A percentile compares a stretch with the other conserved stretches of the same genome.
These are phyloP conservation scores for Hirundichthys speculiger DNA, from an alignment of 2,113 vertebrate genomes.

Conservation along the genomic window DNA sequence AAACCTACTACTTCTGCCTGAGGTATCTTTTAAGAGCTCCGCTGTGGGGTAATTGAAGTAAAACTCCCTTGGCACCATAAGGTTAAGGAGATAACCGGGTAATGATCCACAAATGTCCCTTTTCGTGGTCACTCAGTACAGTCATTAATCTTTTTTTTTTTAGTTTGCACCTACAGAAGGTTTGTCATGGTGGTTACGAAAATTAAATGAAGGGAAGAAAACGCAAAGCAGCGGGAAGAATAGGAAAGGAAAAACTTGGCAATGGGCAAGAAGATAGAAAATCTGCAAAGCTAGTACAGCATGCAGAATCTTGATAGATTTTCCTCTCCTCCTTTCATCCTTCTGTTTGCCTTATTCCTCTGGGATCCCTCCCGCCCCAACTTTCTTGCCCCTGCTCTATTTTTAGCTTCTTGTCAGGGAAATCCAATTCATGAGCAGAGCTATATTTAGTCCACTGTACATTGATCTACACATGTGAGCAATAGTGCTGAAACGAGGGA, in stretches of 20 bases:
- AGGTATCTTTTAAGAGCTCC: slow-evolving; percentile 50
- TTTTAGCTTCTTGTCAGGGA: slow-evolving; percentile 66
- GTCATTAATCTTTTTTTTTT: slow-evolving; percentile 8
- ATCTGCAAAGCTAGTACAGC: slow-evolving; percentile 11
- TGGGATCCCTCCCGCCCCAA: slow-evolving; percentile 48
- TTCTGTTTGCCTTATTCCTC: slow-evolving; percentile 41
- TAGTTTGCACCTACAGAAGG: neutral
- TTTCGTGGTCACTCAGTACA: neutral
- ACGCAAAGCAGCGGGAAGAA: neutral
- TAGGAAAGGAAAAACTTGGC: neutral
- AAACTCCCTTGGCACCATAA: slow-evolving; percentile 34
- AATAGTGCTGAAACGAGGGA: slow-evolving; percentile 26
- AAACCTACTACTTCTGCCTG: slow-evolving; percentile 44
- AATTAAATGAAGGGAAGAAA: neutral
- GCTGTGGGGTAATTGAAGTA: slow-evolving; percentile 42
- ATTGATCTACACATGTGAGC: slow-evolving; percentile 53
- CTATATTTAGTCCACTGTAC: slow-evolving; percentile 58
- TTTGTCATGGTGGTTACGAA: neutral
- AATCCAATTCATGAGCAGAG: slow-evolving; percentile 58
- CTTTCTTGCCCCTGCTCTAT: slow-evolving; percentile 54
- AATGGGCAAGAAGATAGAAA: neutral
- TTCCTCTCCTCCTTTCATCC: slow-evolving; percentile 21
- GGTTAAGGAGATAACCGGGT: slow-evolving; percentile 35
- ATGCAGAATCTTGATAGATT: slow-evolving; percentile 22
- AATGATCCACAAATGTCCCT: slow-evolving; percentile 18